These are phyloP conservation scores for Craniophora ligustri DNA, from an alignment of 2,888 invertebrate species.

Conservation along the genomic window DNA sequence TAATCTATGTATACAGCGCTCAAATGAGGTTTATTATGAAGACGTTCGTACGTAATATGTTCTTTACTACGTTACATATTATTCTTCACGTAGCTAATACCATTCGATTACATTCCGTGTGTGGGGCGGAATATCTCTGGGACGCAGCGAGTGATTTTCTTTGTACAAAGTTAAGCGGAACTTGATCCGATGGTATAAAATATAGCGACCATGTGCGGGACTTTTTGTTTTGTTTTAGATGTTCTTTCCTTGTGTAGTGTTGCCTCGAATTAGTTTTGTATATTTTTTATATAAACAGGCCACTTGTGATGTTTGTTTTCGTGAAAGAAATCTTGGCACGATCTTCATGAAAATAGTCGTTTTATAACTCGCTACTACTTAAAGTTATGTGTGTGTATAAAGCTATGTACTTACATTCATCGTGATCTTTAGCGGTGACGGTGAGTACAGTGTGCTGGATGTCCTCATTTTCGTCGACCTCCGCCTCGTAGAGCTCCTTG, in stretches of 20 bases:
- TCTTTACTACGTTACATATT: slow-evolving; percentile 48
- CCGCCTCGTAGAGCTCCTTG: slow-evolving; percentile 98
- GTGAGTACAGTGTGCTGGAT: slow-evolving; percentile 99
- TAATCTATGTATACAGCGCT: slow-evolving; percentile 53
- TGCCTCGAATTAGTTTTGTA: slow-evolving; percentile 35
- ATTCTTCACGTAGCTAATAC: slow-evolving; percentile 54
- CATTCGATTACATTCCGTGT: slow-evolving; percentile 55
- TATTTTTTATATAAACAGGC: slow-evolving; percentile 40
- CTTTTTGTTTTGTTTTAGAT: slow-evolving; percentile 58
- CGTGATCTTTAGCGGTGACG: slow-evolving; percentile 99
- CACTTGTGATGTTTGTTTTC: slow-evolving; percentile 24
- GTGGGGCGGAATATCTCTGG: slow-evolving; percentile 47
- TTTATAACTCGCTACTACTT: slow-evolving; percentile 20
- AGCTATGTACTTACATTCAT: slow-evolving; percentile 95
- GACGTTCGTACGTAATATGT: slow-evolving; percentile 47
- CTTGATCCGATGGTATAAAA: slow-evolving; percentile 56
- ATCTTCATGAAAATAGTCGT: slow-evolving; percentile 23
- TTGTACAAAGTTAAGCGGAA: slow-evolving; percentile 56
- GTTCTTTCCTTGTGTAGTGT: slow-evolving; percentile 42
- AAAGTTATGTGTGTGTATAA: slow-evolving; percentile 19
- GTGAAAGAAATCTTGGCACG: slow-evolving; percentile 10
- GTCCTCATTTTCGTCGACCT: slow-evolving; percentile 99
- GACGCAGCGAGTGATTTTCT: slow-evolving; percentile 53
- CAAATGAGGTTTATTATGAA: slow-evolving; percentile 49
- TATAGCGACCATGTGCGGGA: slow-evolving; percentile 52